Conservation (phyloP, 1,140 invertebrate genomes). For the Oppia nitens region DNA sequence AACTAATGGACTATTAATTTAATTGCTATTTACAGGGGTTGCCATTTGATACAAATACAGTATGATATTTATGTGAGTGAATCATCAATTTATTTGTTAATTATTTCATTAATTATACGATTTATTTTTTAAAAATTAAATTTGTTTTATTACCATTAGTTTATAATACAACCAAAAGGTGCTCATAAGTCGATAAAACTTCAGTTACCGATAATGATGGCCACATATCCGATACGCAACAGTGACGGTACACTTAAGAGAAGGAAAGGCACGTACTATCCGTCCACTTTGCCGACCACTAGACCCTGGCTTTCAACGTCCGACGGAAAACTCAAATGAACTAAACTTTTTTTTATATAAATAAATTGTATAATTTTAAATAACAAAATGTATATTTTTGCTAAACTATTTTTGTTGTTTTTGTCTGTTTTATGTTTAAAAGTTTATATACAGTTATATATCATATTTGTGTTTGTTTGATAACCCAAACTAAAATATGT, state of each 20-base stretch:
- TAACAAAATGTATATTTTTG: too few relatives aligned
- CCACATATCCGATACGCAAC: constrained; percentile 67
- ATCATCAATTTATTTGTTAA: not conserved
- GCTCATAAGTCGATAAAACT: constrained; percentile 79
- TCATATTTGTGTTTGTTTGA: too few relatives aligned
- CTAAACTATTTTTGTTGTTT: too few relatives aligned
- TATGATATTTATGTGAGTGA: constrained; percentile 83
- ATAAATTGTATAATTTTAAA: too few relatives aligned
- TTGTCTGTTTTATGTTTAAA: too few relatives aligned
- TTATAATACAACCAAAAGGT: constrained; percentile 73
- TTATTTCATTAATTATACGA: not conserved
- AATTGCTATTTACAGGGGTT: too few relatives aligned
- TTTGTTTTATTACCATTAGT: constrained; percentile 36
- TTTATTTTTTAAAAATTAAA: not conserved
- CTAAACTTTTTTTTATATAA: too few relatives aligned
- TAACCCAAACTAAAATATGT: too few relatives aligned
- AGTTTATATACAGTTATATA: too few relatives aligned
- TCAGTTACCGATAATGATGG: constrained; percentile 76
- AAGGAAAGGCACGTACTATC: constrained; percentile 59
- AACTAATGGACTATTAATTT: not conserved
- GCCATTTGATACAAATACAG: constrained; percentile 79
- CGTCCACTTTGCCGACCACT: constrained; percentile 76
- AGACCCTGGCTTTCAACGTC: constrained; percentile 27
- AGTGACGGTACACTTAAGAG: constrained; percentile 30
- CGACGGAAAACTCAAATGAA: constrained; percentile 5